Evolutionary conservation across 2,797 vertebrate genomes (phyloP).

Genomic region (Sphenodon punctatus): DNA sequence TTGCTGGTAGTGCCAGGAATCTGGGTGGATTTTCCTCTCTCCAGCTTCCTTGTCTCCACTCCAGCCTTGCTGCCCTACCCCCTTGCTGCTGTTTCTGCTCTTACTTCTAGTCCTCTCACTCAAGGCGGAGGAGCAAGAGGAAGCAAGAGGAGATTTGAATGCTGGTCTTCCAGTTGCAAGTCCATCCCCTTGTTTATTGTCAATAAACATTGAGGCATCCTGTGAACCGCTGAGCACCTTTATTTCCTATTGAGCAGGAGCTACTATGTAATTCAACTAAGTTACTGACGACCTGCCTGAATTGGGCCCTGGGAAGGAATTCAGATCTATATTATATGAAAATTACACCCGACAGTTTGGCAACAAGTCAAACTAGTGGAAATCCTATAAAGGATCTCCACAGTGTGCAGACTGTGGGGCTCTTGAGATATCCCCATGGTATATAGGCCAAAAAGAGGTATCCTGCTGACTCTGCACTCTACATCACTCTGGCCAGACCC

Average conservation of each 20-base stretch:
- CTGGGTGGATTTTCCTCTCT: no score
- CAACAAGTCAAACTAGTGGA: background rate
- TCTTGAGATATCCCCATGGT: background rate
- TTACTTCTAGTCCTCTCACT: no score
- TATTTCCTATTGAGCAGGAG: slow-evolving; percentile 24
- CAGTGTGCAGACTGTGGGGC: background rate
- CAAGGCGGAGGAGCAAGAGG: no score
- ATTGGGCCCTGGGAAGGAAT: slow-evolving; percentile 16
- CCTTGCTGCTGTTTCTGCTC: no score
- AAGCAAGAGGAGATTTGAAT: no score
- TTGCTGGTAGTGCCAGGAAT: no score
- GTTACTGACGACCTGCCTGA: background rate
- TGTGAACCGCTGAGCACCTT: background rate
- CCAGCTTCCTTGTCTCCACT: no score
- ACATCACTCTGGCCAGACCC: slow-evolving; percentile 43
- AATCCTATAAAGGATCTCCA: slow-evolving; percentile 31
- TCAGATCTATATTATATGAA: background rate
- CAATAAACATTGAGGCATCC: no score
- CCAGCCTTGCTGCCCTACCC: no score
- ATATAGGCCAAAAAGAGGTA: slow-evolving; percentile 14
- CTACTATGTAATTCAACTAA: background rate
- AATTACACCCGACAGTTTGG: background rate
- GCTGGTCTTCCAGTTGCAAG: no score
- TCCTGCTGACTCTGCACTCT: slow-evolving; percentile 10
- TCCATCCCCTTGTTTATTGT: no score